Evolutionary conservation across 2,797 vertebrate species (phyloP).

Genomic region (Sphaeramia orbicularis): DNA sequence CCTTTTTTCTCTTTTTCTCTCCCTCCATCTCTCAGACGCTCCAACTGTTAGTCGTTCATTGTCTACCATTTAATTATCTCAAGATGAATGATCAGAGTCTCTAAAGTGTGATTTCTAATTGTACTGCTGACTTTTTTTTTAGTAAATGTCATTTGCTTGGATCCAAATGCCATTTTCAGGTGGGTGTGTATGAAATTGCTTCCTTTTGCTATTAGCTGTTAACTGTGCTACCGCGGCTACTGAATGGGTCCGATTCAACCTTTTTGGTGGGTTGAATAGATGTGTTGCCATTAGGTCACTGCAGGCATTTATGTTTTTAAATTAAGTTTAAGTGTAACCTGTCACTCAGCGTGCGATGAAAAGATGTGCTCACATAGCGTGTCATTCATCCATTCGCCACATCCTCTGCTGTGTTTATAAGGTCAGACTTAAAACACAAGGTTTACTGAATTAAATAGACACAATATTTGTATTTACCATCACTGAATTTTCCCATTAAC

Average conservation of each 20-base stretch:
- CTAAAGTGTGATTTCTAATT: constrained; percentile 72
- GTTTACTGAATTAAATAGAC: background rate
- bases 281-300: constrained; percentile 45
- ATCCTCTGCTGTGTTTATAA: constrained; percentile 52
- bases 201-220: constrained; percentile 69
- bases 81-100: constrained; percentile 67
- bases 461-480: no score
- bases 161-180: constrained; percentile 68
- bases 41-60: constrained; percentile 65
- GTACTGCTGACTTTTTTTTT: constrained; percentile 38
- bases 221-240: constrained; percentile 61
- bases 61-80: constrained; percentile 75
- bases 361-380: constrained; percentile 25
- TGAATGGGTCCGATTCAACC: constrained; percentile 55
- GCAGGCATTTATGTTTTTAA: constrained; percentile 62
- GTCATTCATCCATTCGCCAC: constrained; percentile 46
- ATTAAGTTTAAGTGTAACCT: constrained; percentile 63
- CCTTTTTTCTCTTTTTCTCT: constrained; percentile 17
- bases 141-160: constrained; percentile 64
- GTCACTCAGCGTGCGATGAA: constrained; percentile 40
- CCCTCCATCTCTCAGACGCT: constrained; percentile 42
- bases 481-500: no score
- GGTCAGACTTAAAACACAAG: constrained; percentile 44
- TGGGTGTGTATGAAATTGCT: constrained; percentile 70
- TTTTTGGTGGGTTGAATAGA: constrained; percentile 68